Base-by-base conservation (phyloP, 1,140 invertebrate species). In the Platorchestia sp. region DNA sequence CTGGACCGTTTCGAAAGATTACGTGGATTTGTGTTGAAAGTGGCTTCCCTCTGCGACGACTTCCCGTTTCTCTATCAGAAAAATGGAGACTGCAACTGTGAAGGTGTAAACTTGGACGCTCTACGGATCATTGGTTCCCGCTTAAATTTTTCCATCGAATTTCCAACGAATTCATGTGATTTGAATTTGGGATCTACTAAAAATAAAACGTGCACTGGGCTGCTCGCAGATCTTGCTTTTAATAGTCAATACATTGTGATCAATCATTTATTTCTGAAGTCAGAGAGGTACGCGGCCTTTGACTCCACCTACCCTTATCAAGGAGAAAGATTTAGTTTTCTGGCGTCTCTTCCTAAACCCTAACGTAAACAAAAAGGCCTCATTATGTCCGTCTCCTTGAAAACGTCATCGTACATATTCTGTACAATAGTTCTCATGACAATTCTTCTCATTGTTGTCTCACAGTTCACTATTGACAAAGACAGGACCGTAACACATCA, bases 281-380 rank as follows among this genome's bases (percentile, higher is more conserved):
- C 89, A 87, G 95, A 95, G 0, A 86, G 95, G 7, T 95, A 75
- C 45, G 45, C 36, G 59, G 95, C 75, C 51, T 96, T 96, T 89
- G 96, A 96, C 51, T 59, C 40, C 95, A 95, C 95, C 0, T 95
- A 95, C 47, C 96, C 96, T 10, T 96, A 96, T 90, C 53, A 96
- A 47, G 90, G 90, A 43, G 96, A 96, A 95, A 95, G 95, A 42
- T 96, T 96, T 59, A 95, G 96, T 19, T 96, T 96, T 89, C 41
- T 96, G 95, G 95, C 86, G n/a, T 86, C 41, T 40, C 89, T 86
- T 53, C 96, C 96, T 36, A 45, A 16, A 0, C 95, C 96, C 0
- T 44, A 95, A 1, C 96, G 95, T 0, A 45, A 95, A 89, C 95
- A 95, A 95, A 75, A 75, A 40, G 95, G 47, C 95, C 19, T 96